Conservation (phyloP, 1,140 invertebrate genomes). For the Drosophila auraria region DNA sequence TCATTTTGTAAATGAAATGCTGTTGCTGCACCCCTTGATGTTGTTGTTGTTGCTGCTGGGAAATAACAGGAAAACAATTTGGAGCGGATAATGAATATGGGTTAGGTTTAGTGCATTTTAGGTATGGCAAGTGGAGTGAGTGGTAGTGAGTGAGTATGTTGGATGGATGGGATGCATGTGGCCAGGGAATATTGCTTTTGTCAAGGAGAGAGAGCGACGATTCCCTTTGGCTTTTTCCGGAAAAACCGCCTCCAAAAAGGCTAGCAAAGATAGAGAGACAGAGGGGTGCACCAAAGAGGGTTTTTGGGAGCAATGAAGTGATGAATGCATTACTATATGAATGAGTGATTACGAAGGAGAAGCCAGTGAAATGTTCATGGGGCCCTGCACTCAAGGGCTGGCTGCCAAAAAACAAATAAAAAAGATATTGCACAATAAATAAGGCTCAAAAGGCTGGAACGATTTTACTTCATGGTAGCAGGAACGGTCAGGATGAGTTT, state of each 20-base stretch:
- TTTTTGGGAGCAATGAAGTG: constrained; percentile 44
- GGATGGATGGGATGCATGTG: constrained; percentile 22
- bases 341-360: constrained; percentile 37
- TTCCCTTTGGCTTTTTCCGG: constrained; percentile 6
- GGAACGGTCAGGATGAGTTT: background rate
- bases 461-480: background rate
- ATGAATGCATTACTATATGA: constrained; percentile 54
- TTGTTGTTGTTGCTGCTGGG: constrained; percentile 39
- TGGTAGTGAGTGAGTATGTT: constrained; percentile 1
- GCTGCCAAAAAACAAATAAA: constrained; percentile 8
- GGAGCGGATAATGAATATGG: constrained; percentile 82
- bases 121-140: constrained; percentile 5
- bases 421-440: constrained; percentile 20
- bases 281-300: background rate
- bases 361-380: constrained; percentile 36
- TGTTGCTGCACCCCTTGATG: constrained; percentile 41
- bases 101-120: constrained; percentile 56
- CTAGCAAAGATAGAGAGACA: background rate
- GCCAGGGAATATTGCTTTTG: constrained; percentile 49
- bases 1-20: constrained; percentile 83
- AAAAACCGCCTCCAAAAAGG: constrained; percentile 40
- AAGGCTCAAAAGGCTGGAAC: background rate
- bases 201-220: constrained; percentile 19
- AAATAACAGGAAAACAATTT: constrained; percentile 82
- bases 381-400: constrained; percentile 15